Evolutionary conservation across 2,113 vertebrate genomes (phyloP), one percentile per base, ranked within the genome.

Genomic region (Myodes glareolus): DNA sequence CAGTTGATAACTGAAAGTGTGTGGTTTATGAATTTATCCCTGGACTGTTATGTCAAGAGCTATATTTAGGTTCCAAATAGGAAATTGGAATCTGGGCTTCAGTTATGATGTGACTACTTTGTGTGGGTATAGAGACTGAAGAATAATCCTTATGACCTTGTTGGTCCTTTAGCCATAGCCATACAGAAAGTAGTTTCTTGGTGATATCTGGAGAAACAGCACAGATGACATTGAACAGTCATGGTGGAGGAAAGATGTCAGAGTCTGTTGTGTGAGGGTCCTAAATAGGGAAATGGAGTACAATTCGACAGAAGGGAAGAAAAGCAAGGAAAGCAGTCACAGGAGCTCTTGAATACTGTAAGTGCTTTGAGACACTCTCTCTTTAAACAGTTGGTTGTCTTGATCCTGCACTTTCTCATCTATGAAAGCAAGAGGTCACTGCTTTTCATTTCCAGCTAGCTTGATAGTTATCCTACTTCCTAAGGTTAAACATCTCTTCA

Each of bases 401-500:
- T 98, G 95, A 97, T 97, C 97, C 82, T 97, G 96, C 84, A 95
- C 86, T 98, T 98, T 98, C 42, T 96, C 73, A 98, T 97, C 90
- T 0, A 1, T 97, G 94, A 97, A 98, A 98, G 97, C 87, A 97
- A 97, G 97, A 98, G 98, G 97, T 98, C 97, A 98, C 93, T 97
- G 93, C 97, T 97, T 98, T 98, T 97, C 94, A 97, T 98, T 98
- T 98, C 97, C 94, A 98, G 89, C 95, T 97, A 91, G 97, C 91
- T 77, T 75, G 82, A 96, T 97, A 95, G 89, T 98, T 97, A 95
- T 94, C 81, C 91, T 92, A 21, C 97, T 97, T 98, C 98, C 94
- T 98, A 97, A 97, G 98, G 96, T 98, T 98, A 97, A 98, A 98
- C 97, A 98, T 98, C 96, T 98, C 97, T 9, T 92, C 98, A 98